Percentiles rank a stretch among this genome's conserved stretches.
These are phyloP conservation scores for Mormyrus hasselquistii DNA, from an alignment of 2,797 vertebrate species.

Conservation along the genomic window DNA sequence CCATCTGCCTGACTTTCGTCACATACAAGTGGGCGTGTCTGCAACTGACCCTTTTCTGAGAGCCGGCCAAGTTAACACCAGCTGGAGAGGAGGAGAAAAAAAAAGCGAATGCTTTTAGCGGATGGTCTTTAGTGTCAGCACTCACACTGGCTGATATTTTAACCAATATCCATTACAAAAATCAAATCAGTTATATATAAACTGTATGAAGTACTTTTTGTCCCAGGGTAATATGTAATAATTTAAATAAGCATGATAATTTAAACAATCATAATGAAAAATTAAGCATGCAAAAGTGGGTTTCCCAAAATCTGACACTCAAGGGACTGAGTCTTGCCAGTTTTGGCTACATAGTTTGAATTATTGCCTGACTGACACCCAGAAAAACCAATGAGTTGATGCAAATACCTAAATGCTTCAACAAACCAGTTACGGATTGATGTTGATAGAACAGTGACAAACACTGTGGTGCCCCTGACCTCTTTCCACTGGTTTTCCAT, in stretches of 20 bases:
- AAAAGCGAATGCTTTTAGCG: conserved; percentile 2
- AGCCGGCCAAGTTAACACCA: not conserved
- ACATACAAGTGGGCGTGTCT: conserved; percentile 13
- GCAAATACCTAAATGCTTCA: not conserved
- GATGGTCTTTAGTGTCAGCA: conserved; percentile 4
- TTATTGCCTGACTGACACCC: not conserved
- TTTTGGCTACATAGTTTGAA: not conserved
- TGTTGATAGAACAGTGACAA: not conserved
- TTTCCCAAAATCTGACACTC: not conserved
- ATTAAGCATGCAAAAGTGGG: not conserved
- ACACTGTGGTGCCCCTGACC: not conserved
- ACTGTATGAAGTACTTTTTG: not conserved
- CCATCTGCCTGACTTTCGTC: conserved; percentile 25
- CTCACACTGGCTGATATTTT: not conserved
- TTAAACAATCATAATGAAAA: not conserved
- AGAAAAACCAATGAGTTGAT: not conserved
- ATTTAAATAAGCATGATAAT: not conserved
- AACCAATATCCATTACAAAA: not conserved
- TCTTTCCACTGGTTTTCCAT: not conserved
- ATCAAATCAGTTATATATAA: not conserved
- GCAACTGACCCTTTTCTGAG: conserved; percentile 17
- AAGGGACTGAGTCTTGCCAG: not conserved
- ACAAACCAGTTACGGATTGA: not conserved
- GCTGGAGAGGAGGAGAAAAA: conserved; percentile 7
- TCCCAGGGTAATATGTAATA: not conserved